A percentile compares a stretch with the other conserved stretches of the same genome.
These are phyloP conservation scores for Drosophila birchii DNA, from an alignment of 2,888 invertebrate species.

Conservation along the genomic window DNA sequence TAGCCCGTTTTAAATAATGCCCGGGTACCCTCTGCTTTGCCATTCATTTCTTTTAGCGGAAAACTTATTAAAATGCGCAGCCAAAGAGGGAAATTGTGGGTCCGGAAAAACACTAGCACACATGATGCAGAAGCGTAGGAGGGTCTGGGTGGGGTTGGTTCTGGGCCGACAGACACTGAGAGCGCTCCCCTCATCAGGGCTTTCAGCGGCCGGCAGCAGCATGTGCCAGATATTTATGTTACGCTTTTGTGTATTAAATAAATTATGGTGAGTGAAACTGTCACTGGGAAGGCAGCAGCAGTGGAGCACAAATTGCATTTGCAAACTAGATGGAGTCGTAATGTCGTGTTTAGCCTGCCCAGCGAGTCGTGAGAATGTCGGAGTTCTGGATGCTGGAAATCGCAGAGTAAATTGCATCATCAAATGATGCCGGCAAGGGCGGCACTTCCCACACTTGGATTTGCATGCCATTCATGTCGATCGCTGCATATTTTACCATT, in stretches of 20 bases:
- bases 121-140: constrained; percentile 2
- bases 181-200: constrained; percentile 22
- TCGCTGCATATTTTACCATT: constrained; percentile 43
- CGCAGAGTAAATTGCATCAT: constrained; percentile 35
- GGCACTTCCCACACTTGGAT: constrained; percentile 27
- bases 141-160: not conserved
- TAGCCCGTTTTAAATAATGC: not conserved
- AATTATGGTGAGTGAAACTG: constrained; percentile 41
- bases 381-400: constrained; percentile 24
- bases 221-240: constrained; percentile 46
- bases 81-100: constrained; percentile 43
- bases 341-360: constrained; percentile 37
- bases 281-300: not conserved
- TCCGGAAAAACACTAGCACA: constrained; percentile 22
- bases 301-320: constrained; percentile 53
- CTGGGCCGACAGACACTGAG: constrained; percentile 16
- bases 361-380: constrained; percentile 18
- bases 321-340: constrained; percentile 37
- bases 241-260: constrained; percentile 47
- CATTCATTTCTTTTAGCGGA: not conserved
- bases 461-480: constrained; percentile 15
- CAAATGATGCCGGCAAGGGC: constrained; percentile 10
- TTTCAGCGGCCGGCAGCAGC: constrained; percentile 30
- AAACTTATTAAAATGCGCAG: constrained; percentile 59
- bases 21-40: not conserved